A percentile compares a stretch with the other conserved stretches of the same genome.
phyloP scores from a whole-genome alignment of 2,888 invertebrate genomes.

The Flexamia atlantica region DNA sequence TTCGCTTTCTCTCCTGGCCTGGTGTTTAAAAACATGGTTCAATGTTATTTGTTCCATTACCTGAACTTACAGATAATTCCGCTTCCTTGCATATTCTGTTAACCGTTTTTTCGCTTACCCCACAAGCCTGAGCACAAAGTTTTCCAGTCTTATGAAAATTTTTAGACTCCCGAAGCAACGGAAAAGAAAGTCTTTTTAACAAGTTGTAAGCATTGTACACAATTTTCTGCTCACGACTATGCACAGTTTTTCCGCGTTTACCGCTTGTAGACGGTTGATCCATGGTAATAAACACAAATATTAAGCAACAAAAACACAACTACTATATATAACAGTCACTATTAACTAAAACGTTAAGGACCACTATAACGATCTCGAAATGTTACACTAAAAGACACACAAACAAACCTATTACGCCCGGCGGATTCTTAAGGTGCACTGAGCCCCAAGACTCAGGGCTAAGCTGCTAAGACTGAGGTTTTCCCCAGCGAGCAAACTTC shows the following conservation, averaged over 20 bases:
- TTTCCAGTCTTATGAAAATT: conserved; percentile 11
- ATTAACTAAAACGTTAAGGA: too few species aligned
- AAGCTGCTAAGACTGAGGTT: too few species aligned
- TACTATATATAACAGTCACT: too few species aligned
- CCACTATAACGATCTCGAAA: too few species aligned
- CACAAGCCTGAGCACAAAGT: conserved; percentile 19
- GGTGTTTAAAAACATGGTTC: conserved; percentile 20
- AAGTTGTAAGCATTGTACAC: conserved; percentile 30
- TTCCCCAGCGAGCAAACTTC: too few species aligned
- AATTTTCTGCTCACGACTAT: background rate
- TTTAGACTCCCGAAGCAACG: conserved; percentile 7
- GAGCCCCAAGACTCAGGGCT: too few species aligned
- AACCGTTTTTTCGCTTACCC: conserved; percentile 25
- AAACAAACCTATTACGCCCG: too few species aligned
- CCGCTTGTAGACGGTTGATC: too few species aligned
- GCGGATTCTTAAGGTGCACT: too few species aligned
- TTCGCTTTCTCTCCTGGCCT: conserved; percentile 31
- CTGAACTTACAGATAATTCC: background rate
- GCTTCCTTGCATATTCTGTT: conserved; percentile 5
- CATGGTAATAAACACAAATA: too few species aligned
- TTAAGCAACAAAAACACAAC: too few species aligned
- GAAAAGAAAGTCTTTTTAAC: background rate
- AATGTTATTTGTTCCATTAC: background rate
- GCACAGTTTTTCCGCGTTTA: background rate
- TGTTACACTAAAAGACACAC: too few species aligned